Evolutionary conservation across 1,140 invertebrate species (phyloP).

Genomic region (Lamellibrachia luymesi): DNA sequence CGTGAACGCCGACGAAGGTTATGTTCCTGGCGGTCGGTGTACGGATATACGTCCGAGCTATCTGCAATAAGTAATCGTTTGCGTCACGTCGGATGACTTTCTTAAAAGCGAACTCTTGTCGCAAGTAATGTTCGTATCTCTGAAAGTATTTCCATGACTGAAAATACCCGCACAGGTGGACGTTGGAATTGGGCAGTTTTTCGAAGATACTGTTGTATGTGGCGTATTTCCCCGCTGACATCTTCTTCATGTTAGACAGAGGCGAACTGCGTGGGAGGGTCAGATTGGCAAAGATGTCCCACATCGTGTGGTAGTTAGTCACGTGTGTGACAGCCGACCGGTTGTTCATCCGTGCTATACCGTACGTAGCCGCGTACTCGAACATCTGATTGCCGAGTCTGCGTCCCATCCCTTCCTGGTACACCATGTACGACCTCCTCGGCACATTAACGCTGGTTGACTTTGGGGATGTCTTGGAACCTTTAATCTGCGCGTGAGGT

Average conservation of each 20-base stretch:
- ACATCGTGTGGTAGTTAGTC: too few relatives aligned
- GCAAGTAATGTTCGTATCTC: neutral
- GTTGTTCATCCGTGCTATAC: neutral
- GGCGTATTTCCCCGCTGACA: neutral
- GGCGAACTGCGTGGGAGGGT: neutral
- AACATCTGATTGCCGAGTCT: conserved; percentile 25
- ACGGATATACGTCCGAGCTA: neutral
- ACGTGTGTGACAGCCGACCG: neutral
- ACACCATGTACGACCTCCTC: neutral
- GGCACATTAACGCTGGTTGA: too few relatives aligned
- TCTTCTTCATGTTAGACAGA: neutral
- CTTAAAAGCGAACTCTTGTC: neutral
- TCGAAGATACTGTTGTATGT: too few relatives aligned
- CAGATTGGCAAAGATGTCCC: neutral
- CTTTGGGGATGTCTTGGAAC: too few relatives aligned
- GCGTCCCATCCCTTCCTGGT: neutral
- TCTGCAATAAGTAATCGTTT: neutral
- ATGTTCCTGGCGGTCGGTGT: neutral
- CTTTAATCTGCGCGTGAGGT: too few relatives aligned
- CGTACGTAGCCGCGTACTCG: conserved; percentile 15
- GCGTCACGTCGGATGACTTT: neutral
- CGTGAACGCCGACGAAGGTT: neutral
- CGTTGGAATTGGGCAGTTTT: too few relatives aligned
- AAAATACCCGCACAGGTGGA: neutral
- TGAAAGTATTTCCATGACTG: neutral